Base-by-base conservation (phyloP, 1,140 invertebrate genomes). In the Pantala flavescens region DNA sequence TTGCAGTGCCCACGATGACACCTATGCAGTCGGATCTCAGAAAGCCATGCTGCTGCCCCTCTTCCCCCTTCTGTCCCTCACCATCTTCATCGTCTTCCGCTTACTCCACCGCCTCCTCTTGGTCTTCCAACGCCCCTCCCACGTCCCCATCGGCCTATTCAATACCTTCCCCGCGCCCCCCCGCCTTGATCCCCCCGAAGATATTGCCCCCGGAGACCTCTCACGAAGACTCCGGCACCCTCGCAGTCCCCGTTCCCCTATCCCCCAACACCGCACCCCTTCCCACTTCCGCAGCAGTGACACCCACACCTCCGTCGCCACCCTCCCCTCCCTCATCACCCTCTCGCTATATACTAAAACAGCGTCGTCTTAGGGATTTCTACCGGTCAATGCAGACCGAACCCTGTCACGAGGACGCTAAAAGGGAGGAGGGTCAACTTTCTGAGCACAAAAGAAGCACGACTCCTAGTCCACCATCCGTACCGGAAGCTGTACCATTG, bases 331-430 rank as follows among this genome's bases (percentile, higher is more conserved):
- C 43, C 73, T n/a, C 43, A 42, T 74, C 63, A 23, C 23, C 23
- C 71, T 75, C n/a, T 73, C 74, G 55, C 71, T 78, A 74, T 24
- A 75, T 73, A n/a, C 71, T 79, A 19, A 79, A 79, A 43, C 77
- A 79, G 63, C 70, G 78, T 12, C 71, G 77, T 16, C 73, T 79
- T 21, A 71, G 76, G 55, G 78, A 79, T 24, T 79, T 79, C 75
- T 78, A 78, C 72, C 71, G 77, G 71, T 63, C 49, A 7, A 16
- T 63, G 14, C 49, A 63, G n/a, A 19, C 49, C 16, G 77, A 78
- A 24, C 78, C 77, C 28, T 42, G 21, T n/a, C 70, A 76, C 16
- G 70, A 74, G 42, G 73, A 73, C 23, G 28, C 72, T 70, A 28
- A 43, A 21, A 71, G 24, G 43, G 28, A 42, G 74, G 43, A 23